Percentiles rank a stretch among this genome's conserved stretches.
Conservation (phyloP, 2,888 invertebrate species). For the Plebejus anna region DNA sequence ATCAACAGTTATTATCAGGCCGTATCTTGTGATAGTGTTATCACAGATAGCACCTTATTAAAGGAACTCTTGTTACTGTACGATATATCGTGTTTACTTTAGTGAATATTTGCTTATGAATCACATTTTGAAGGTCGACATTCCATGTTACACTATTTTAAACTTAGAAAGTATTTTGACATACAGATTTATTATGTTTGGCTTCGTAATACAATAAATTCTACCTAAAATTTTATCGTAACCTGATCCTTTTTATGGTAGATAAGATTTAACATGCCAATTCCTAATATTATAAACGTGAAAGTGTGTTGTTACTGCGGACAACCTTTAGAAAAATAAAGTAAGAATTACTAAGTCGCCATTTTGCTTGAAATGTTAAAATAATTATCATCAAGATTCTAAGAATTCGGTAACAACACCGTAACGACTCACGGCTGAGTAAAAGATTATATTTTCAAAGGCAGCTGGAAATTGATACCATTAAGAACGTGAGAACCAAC, state of each 20-base stretch:
- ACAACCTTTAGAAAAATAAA: neutral
- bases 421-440: neutral
- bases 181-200: neutral
- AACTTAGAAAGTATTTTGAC: neutral
- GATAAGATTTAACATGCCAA: too few relatives aligned
- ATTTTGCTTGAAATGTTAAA: neutral
- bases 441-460: slow-evolving; percentile 17
- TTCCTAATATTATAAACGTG: too few relatives aligned
- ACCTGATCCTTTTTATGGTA: neutral
- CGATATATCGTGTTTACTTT: neutral
- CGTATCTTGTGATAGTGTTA: slow-evolving; percentile 7
- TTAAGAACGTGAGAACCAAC: slow-evolving; percentile 16
- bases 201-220: neutral
- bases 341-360: neutral
- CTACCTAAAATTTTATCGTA: neutral
- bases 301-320: too few relatives aligned
- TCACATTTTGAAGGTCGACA: slow-evolving; percentile 10
- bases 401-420: slow-evolving; percentile 1
- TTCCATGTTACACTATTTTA: neutral
- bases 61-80: slow-evolving; percentile 21
- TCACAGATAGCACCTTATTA: slow-evolving; percentile 10
- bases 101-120: slow-evolving; percentile 4
- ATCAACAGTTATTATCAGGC: slow-evolving; percentile 13
- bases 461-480: slow-evolving; percentile 24
- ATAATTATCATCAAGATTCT: neutral